A percentile compares a stretch with the other conserved stretches of the same genome.
phyloP scores from a whole-genome alignment of 2,797 vertebrate genomes.

The Micropoecilia bifurca region DNA sequence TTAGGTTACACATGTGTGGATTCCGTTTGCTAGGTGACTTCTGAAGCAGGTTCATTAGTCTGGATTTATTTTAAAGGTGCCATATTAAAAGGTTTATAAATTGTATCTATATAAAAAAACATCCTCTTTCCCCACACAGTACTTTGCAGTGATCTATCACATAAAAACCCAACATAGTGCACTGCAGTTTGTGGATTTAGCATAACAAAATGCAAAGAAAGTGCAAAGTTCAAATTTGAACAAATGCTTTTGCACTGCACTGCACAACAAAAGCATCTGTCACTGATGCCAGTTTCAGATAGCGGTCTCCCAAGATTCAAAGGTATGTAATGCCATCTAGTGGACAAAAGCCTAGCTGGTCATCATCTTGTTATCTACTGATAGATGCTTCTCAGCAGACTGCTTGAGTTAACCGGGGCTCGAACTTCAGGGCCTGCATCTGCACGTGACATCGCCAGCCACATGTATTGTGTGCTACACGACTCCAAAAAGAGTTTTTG shows the following conservation, averaged over 20 bases:
- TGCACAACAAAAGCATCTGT: slow-evolving; percentile 30
- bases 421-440: not conserved
- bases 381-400: slow-evolving; percentile 4
- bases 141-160: not conserved
- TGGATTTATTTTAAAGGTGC: not conserved
- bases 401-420: not conserved
- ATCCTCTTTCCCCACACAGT: not conserved
- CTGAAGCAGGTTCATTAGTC: not conserved
- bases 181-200: not conserved
- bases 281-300: slow-evolving; percentile 14
- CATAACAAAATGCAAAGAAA: not conserved
- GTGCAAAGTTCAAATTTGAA: not conserved
- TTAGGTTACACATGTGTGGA: not conserved
- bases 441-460: slow-evolving; percentile 20
- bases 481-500: slow-evolving; percentile 45
- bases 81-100: not conserved
- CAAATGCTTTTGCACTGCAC: not conserved
- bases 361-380: slow-evolving; percentile 13
- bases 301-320: slow-evolving; percentile 24
- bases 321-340: slow-evolving; percentile 73
- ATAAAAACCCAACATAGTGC: not conserved
- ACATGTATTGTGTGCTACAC: slow-evolving; percentile 31
- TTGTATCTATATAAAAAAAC: not conserved
- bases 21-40: not conserved
- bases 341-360: slow-evolving; percentile 49